Conservation (phyloP, 2,113 vertebrate species). For the Amblyornis subalaris region DNA sequence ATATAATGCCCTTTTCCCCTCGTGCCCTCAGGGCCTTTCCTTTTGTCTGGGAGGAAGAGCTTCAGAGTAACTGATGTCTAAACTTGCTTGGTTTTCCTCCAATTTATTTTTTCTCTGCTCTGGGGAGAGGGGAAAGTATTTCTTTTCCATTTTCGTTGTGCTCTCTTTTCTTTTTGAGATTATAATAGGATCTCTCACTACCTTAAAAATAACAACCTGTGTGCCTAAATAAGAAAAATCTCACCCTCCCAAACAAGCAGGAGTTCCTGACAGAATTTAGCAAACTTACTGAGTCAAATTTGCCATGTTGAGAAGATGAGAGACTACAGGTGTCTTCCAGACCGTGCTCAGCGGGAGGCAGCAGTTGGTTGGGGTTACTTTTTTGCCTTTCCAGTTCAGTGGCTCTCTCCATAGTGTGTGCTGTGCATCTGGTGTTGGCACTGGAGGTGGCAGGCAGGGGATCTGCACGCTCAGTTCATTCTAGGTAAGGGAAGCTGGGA, state of each 20-base stretch:
- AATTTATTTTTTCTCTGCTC: background rate
- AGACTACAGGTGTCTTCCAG: background rate
- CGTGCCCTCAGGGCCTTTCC: background rate
- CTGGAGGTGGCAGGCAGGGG: background rate
- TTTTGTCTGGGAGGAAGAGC: background rate
- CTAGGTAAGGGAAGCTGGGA: background rate
- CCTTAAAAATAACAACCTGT: background rate
- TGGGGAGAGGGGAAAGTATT: background rate
- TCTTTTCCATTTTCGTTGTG: background rate
- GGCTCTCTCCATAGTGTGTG: background rate
- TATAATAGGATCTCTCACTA: background rate
- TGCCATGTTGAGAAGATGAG: background rate
- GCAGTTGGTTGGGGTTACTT: background rate
- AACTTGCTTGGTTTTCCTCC: background rate
- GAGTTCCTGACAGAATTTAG: background rate
- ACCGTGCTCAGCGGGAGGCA: background rate
- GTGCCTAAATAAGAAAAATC: background rate
- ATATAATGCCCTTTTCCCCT: background rate
- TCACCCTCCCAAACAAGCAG: background rate
- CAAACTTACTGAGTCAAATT: background rate
- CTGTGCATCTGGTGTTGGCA: background rate
- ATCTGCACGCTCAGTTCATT: background rate
- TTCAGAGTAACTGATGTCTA: background rate
- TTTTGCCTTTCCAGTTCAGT: background rate
- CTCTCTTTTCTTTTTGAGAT: background rate